Percentiles rank a stretch among this genome's conserved stretches.
These are phyloP conservation scores for Varecia variegata DNA, from an alignment of 2,797 vertebrate genomes.

Conservation along the genomic window DNA sequence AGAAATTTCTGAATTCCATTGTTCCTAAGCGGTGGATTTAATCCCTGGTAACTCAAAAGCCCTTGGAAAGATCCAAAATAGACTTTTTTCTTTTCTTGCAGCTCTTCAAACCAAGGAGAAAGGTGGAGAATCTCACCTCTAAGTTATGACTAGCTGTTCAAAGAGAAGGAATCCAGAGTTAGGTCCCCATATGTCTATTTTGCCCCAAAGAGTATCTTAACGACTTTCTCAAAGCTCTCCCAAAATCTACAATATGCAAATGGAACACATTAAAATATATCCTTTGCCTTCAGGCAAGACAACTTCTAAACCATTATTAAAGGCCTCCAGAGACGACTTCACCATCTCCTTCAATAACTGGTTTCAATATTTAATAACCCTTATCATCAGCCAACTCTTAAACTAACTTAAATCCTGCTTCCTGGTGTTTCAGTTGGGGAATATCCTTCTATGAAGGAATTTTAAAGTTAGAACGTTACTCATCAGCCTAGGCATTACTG, in stretches of 20 bases:
- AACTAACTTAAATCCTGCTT: conserved; percentile 60
- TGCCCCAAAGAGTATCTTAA: neutral
- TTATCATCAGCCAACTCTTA: conserved; percentile 22
- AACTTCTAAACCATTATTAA: conserved; percentile 14
- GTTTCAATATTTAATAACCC: conserved; percentile 55
- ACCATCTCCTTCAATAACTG: conserved; percentile 11
- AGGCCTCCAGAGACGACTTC: conserved; percentile 33
- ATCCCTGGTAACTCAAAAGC: neutral
- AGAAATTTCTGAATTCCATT: neutral
- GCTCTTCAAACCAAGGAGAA: neutral
- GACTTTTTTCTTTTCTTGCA: neutral
- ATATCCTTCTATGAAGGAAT: conserved; percentile 43
- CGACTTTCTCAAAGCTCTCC: neutral
- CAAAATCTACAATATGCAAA: neutral
- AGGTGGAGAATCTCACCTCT: neutral
- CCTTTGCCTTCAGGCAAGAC: conserved; percentile 37
- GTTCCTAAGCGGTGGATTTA: neutral
- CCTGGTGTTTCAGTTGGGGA: conserved; percentile 47
- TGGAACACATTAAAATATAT: conserved; percentile 24
- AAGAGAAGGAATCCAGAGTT: neutral
- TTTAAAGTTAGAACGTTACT: conserved; percentile 48
- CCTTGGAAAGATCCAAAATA: neutral
- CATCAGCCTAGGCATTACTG: neutral
- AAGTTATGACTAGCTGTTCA: neutral
- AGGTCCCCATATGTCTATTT: neutral